Conservation (phyloP, 2,113 vertebrate species). For the Amphiprion percula region DNA sequence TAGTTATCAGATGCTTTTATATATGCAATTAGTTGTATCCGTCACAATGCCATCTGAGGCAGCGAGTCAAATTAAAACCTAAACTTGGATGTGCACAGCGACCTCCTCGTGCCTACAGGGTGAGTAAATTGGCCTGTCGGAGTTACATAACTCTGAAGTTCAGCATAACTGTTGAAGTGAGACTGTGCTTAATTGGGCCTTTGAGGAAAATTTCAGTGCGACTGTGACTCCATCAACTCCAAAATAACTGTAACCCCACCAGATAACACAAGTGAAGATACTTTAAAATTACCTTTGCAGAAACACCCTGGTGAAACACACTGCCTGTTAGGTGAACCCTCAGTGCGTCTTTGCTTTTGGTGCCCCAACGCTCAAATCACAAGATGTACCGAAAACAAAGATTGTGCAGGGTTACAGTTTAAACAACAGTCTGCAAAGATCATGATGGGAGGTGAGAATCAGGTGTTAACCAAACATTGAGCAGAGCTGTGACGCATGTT, state of each 20-base stretch:
- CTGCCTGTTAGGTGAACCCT: too few relatives aligned
- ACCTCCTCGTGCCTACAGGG: constrained; percentile 12
- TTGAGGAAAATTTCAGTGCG: constrained; percentile 33
- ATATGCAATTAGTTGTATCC: constrained; percentile 1
- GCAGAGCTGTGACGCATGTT: too few relatives aligned
- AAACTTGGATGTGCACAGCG: neutral
- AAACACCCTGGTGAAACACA: neutral
- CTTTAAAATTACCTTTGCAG: neutral
- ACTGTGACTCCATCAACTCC: constrained; percentile 6
- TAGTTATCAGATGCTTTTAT: constrained; percentile 15
- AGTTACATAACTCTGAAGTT: constrained; percentile 49
- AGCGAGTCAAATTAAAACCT: constrained; percentile 7
- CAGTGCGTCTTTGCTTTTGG: too few relatives aligned
- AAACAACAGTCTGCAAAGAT: too few relatives aligned
- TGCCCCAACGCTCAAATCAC: too few relatives aligned
- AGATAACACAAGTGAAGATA: neutral
- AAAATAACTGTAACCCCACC: neutral
- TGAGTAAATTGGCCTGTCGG: constrained; percentile 18
- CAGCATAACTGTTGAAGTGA: constrained; percentile 31
- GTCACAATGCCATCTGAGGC: constrained; percentile 12
- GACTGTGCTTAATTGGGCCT: constrained; percentile 55
- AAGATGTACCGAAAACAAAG: too few relatives aligned
- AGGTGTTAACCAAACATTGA: too few relatives aligned
- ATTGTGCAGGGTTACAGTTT: too few relatives aligned
- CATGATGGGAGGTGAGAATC: too few relatives aligned